Evolutionary conservation across 2,888 invertebrate species (phyloP), one percentile per base, ranked within the genome.

Genomic region (Pollenia angustigena): DNA sequence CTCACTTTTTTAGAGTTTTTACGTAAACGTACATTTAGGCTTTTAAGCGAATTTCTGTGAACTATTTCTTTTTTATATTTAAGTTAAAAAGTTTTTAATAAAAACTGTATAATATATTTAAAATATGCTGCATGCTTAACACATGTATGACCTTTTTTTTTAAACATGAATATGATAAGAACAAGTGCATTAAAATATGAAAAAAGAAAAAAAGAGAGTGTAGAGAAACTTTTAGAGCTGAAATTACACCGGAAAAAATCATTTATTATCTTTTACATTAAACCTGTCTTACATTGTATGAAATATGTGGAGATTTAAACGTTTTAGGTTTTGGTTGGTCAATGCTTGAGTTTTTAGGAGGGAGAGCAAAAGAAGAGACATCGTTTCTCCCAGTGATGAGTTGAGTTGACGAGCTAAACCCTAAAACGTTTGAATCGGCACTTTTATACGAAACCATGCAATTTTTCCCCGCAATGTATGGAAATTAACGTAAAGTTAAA

Each of bases 161-260:
- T n/a, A n/a, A 74, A 42, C n/a, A 18, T 7, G 18, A 81, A n/a
- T 10, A 46, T 54, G 60, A 76, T 62, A 76, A 68, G 23, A 56
- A 50, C 40, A 42, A 58, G 40, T 58, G 44, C 40, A 60, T 75
- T 66, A 74, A 81, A 81, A 42, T 60, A 11, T n/a, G 16, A 16
- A 66, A 60, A 54, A 18, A 54, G 7, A 16, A 10, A 58, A 50
- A 44, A 10, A 40, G 6, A 3, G n/a, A 68, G 23, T 46, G 40
- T 10, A 54, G 50, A 69, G 48, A 71, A 78, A 78, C 78, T 83
- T 72, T 78, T n/a, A 64, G 48, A 23, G 46, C 48, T 72, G 69
- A 69, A 71, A 62, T 64, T 42, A 64, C 54, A 32, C 32, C 32
- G 32, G 32, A 32, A 32, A 32, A 32, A 32, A 32, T 6, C 32